These are phyloP conservation scores for Clarias fuscus DNA, from an alignment of 2,797 vertebrate species.

Conservation along the genomic window DNA sequence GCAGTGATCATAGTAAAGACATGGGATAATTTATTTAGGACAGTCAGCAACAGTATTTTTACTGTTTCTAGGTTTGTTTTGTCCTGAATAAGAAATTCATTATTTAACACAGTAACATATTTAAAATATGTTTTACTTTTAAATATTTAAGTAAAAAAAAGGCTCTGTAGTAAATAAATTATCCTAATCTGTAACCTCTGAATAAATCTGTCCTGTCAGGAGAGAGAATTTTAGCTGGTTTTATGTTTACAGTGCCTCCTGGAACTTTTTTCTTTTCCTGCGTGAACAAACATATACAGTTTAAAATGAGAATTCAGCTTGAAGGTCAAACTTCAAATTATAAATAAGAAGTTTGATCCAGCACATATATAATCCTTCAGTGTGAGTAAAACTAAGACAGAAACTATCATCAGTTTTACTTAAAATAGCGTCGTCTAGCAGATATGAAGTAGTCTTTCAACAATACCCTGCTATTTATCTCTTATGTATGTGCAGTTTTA, in stretches of 20 bases:
- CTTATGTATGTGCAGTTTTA: neutral
- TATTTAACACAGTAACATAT: neutral
- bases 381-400: neutral
- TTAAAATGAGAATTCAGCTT: constrained; percentile 1
- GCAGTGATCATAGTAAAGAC: neutral
- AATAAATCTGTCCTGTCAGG: neutral
- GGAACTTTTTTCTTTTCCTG: neutral
- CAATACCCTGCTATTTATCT: neutral
- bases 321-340: constrained; percentile 17
- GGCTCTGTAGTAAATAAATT: neutral
- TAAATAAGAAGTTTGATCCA: neutral
- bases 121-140: too few species aligned
- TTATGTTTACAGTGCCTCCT: neutral
- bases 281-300: neutral
- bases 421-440: neutral
- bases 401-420: constrained; percentile 6
- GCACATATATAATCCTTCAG: constrained; percentile 8
- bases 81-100: neutral
- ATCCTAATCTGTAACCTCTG: neutral
- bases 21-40: neutral
- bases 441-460: neutral
- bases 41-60: neutral
- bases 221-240: neutral
- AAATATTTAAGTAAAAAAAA: neutral
- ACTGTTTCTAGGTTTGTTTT: neutral